Evolutionary conservation across 2,797 vertebrate genomes (phyloP), one percentile per base, ranked within the genome.

Genomic region (Melopsittacus undulatus): DNA sequence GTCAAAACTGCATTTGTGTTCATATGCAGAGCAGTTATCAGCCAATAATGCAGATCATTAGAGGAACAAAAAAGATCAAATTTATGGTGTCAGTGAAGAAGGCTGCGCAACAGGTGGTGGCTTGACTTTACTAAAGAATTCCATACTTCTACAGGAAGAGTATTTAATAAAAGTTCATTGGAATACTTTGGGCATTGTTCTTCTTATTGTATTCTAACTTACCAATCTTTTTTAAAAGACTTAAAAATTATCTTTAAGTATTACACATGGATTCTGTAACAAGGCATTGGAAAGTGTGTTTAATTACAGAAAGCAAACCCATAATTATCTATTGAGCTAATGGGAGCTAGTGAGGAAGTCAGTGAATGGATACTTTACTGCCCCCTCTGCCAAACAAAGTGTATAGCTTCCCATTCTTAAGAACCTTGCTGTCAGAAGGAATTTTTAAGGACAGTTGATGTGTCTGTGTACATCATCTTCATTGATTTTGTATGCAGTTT

Each of bases 51-150:
- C 72, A 85, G 43, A 49, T 93, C 48, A 46, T 40, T 59, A 74
- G 36, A 42, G 75, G 68, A 78, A 68, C 13, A 86, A 67, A 80
- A 76, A 78, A 97, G 69, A 57, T 73, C 26, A 42, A 21, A 54
- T 85, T 66, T 57, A n/a, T 32, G 32, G 23, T 68, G 13, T 68
- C 79, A 26, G 13, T 43, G 79, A 90, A 59, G 67, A 77, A 92
- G 49, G 36, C 72, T 90, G 15, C 69, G 43, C 59, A 76, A 48
- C 36, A 66, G 61, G 45, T 64, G 48, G 26, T 85, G 68, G 29
- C 48, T 64, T 79, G 62, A 45, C n/a, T 93, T 91, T n/a, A 24
- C 57, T 88, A 4, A 93, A 90, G 79, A 89, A 69, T 92, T 59
- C 54, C 42, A 4, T 54, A 12, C 52, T 62, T 5, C n/a, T 89